Evolutionary conservation across 2,888 invertebrate genomes (phyloP).

Genomic region (Myopa testacea): DNA sequence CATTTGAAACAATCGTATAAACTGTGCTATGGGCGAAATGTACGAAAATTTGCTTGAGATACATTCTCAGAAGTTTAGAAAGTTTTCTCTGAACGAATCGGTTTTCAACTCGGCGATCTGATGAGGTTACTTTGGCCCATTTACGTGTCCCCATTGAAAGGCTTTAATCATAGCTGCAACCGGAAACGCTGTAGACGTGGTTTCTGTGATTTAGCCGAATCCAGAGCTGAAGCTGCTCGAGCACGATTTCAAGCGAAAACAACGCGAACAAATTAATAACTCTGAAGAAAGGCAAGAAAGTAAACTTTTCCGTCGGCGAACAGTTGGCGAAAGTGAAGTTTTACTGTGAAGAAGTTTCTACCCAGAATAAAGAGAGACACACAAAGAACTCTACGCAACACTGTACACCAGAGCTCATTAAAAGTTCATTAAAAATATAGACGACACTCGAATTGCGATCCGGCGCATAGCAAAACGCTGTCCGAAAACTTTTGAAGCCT

Average conservation of each 20-base stretch:
- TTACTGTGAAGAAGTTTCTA: no score
- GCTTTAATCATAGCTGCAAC: no score
- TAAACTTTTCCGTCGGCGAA: not conserved
- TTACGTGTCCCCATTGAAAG: no score
- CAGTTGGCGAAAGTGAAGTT: not conserved
- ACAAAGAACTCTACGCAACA: constrained; percentile 6
- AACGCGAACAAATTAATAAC: not conserved
- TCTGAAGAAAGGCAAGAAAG: not conserved
- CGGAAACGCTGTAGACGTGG: no score
- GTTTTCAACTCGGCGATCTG: not conserved
- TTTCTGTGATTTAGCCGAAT: no score
- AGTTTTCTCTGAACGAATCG: not conserved
- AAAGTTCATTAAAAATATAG: constrained; percentile 50
- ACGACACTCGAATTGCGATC: constrained; percentile 14
- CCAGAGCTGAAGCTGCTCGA: not conserved
- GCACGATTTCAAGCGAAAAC: constrained; percentile 1
- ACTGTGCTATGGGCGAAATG: no score
- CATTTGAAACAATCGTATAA: no score
- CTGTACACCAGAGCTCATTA: constrained; percentile 47
- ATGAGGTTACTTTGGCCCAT: no score
- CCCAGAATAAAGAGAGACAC: not conserved
- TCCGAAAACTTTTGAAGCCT: no score
- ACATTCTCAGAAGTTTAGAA: no score
- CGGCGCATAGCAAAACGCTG: no score
- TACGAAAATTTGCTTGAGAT: no score